Evolutionary conservation across 2,888 invertebrate species (phyloP).

Genomic region (Erynnis tages): DNA sequence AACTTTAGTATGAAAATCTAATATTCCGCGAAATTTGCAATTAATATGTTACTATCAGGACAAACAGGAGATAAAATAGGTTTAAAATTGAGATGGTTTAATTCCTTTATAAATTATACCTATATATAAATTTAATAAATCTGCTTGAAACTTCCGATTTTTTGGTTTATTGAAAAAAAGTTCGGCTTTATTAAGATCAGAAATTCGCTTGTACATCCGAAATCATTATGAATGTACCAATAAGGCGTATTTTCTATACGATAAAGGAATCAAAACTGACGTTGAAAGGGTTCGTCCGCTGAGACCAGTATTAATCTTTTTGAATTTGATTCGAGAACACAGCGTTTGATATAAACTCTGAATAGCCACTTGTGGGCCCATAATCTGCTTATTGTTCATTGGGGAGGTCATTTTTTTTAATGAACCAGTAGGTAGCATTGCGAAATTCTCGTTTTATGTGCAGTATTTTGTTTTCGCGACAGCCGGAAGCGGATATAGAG

Average conservation of each 20-base stretch:
- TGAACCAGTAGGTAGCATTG: slow-evolving; percentile 40
- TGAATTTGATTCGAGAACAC: slow-evolving; percentile 1
- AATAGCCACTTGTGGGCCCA: slow-evolving; percentile 36
- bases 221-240: slow-evolving; percentile 7
- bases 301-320: slow-evolving; percentile 4
- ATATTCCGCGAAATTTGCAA: too few species aligned
- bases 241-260: slow-evolving; percentile 7
- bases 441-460: slow-evolving; percentile 49
- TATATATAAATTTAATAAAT: too few species aligned
- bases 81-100: too few species aligned
- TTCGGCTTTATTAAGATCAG: too few species aligned
- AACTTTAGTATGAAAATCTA: too few species aligned
- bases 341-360: slow-evolving; percentile 29
- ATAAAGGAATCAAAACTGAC: slow-evolving; percentile 11
- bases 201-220: neutral
- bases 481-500: slow-evolving; percentile 80
- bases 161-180: too few species aligned
- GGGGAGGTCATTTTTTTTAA: slow-evolving; percentile 42
- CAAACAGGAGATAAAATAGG: too few species aligned
- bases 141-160: too few species aligned
- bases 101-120: too few species aligned
- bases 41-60: too few species aligned
- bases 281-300: slow-evolving; percentile 14
- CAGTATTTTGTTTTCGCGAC: slow-evolving; percentile 78
- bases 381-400: slow-evolving; percentile 39